Evolutionary conservation across 2,113 vertebrate genomes (phyloP).

Genomic region (Pagrus major): DNA sequence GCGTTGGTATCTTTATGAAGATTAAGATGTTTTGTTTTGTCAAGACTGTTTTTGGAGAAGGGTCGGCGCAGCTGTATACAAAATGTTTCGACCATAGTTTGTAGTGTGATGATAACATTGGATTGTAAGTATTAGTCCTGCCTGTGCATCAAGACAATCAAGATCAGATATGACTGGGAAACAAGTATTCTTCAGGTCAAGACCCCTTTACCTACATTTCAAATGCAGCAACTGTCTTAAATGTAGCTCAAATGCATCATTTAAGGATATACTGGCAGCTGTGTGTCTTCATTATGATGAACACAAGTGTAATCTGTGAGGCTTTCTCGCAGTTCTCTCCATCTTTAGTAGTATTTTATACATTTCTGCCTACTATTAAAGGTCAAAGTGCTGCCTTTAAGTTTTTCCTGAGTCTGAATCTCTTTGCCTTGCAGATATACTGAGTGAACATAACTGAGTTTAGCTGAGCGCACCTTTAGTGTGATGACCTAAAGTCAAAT

Average conservation of each 20-base stretch:
- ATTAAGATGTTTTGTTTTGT: background rate
- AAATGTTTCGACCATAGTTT: background rate
- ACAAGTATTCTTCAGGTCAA: no score
- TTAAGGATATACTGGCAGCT: background rate
- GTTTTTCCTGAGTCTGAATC: constrained; percentile 26
- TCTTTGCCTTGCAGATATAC: constrained; percentile 2
- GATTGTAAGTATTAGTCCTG: background rate
- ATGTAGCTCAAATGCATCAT: background rate
- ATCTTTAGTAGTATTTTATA: background rate
- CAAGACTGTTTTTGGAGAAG: no score
- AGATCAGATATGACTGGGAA: background rate
- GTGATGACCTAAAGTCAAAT: constrained; percentile 14
- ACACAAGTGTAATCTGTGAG: background rate
- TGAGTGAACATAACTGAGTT: constrained; percentile 2
- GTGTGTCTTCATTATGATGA: background rate
- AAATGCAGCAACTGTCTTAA: background rate
- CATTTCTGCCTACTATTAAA: background rate
- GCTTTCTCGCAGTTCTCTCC: background rate
- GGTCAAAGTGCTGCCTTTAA: constrained; percentile 12
- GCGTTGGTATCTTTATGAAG: background rate
- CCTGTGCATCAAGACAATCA: background rate
- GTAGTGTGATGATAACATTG: background rate
- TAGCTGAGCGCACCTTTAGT: constrained; percentile 33
- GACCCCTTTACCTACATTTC: background rate
- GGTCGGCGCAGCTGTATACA: background rate